phyloP scores from a whole-genome alignment of 2,113 vertebrate species.

The Monarcha castaneiventris region DNA sequence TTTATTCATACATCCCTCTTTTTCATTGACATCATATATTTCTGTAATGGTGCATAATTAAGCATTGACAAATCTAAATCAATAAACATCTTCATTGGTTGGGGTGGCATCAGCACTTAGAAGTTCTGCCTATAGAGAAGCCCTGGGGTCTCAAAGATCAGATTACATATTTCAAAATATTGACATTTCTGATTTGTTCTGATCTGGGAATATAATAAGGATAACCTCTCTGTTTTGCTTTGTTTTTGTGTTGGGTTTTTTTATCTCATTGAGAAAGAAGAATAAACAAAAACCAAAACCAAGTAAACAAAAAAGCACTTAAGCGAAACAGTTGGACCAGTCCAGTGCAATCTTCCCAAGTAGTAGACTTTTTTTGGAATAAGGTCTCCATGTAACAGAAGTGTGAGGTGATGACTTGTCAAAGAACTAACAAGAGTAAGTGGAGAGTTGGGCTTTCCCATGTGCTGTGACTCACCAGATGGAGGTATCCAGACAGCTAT shows the following conservation, averaged over 20 bases:
- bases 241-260: neutral
- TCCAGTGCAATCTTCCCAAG: neutral
- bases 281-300: neutral
- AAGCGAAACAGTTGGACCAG: neutral
- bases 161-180: neutral
- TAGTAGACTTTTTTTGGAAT: neutral
- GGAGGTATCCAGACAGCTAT: neutral
- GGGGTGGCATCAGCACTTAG: neutral
- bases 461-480: neutral
- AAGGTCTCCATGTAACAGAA: neutral
- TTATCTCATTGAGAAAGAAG: neutral
- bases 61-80: slow-evolving; percentile 56
- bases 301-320: neutral
- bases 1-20: slow-evolving; percentile 39
- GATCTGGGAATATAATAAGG: neutral
- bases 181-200: neutral
- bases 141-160: neutral
- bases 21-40: slow-evolving; percentile 51
- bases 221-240: neutral
- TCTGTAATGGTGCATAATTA: slow-evolving; percentile 58
- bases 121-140: neutral
- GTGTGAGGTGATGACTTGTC: neutral
- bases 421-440: neutral
- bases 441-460: neutral
- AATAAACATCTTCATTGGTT: slow-evolving; percentile 34